Conservation (phyloP, 2,113 vertebrate species). For the Synodontis membranacea region DNA sequence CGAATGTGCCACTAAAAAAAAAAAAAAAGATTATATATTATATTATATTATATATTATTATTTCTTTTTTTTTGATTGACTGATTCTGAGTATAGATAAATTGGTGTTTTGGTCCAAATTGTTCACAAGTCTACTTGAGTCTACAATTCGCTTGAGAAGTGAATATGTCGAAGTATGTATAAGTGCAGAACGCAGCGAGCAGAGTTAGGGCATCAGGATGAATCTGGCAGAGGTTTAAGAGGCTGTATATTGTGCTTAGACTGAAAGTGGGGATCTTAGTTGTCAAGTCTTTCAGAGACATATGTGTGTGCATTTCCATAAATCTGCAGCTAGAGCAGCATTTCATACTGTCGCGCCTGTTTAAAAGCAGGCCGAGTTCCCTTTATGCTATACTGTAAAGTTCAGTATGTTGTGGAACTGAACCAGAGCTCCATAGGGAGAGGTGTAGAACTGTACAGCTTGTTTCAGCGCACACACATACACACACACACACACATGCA, state of each 20-base stretch:
- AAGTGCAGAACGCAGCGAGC: neutral
- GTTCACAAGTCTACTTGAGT: neutral
- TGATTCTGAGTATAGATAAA: neutral
- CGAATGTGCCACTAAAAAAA: neutral
- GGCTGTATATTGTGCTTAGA: neutral
- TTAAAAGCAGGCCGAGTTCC: neutral
- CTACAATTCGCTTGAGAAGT: too few species aligned
- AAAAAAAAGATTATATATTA: neutral
- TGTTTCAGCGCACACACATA: neutral
- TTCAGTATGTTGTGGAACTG: neutral
- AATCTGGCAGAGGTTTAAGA: neutral
- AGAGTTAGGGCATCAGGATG: neutral
- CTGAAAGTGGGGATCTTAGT: neutral
- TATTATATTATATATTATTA: rapidly evolving
- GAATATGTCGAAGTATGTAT: too few species aligned
- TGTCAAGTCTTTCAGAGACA: neutral
- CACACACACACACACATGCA: neutral
- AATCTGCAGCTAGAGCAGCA: neutral
- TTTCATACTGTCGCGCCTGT: neutral
- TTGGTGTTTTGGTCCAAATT: neutral
- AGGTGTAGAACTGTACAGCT: constrained; percentile 12
- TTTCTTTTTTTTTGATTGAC: neutral
- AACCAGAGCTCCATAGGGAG: constrained; percentile 5
- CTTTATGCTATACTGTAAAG: neutral
- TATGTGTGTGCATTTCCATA: neutral